Evolutionary conservation across 2,797 vertebrate genomes (phyloP).

Genomic region (Clarias pachynema): DNA sequence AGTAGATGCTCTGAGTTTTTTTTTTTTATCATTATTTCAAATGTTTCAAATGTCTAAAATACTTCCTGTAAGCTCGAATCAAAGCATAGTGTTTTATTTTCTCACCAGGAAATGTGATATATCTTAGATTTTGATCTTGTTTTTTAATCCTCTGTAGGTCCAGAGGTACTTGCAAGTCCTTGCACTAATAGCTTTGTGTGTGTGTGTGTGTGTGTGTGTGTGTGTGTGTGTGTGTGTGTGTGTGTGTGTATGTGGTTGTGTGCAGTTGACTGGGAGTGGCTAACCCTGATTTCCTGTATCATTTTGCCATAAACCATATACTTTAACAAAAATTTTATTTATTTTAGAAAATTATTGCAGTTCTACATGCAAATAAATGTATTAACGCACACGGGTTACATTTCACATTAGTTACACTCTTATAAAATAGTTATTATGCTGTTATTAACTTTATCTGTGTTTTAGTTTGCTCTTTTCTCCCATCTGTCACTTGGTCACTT

Average conservation of each 20-base stretch:
- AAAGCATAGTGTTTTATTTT: background rate
- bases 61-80: background rate
- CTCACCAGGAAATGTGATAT: background rate
- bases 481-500: background rate
- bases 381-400: background rate
- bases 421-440: background rate
- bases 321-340: background rate
- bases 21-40: background rate
- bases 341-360: background rate
- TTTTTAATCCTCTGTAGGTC: background rate
- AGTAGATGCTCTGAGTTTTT: background rate
- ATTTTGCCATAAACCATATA: background rate
- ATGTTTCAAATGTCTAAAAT: background rate
- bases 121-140: background rate
- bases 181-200: background rate
- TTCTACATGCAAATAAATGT: background rate
- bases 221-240: background rate
- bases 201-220: background rate
- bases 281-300: background rate
- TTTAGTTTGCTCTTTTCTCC: background rate
- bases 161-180: background rate
- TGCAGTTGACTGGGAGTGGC: background rate
- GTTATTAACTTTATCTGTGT: background rate
- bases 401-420: background rate
- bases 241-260: background rate